Base-by-base conservation (phyloP, 30 jellyfish, hydroid and myxozoan genomes). In the Aurelia sp. region DNA sequence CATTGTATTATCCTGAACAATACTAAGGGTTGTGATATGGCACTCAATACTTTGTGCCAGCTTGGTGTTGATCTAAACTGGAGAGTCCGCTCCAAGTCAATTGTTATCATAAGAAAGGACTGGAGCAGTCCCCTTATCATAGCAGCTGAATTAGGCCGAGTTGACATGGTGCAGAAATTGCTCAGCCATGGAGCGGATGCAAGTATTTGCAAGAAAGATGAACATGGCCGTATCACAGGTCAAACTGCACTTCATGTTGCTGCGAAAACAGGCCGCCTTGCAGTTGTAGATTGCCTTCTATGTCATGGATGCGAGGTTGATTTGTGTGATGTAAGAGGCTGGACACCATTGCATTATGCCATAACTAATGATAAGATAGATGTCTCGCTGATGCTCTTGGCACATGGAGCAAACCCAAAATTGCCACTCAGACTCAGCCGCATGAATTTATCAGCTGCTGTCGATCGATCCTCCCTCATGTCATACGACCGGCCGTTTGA, bases 381-480 rank as follows among this genome's bases (percentile, higher is more conserved):
- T 33, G 18, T 72, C n/a, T 9, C 69, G 4, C 5, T 53, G 50
- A 40, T 40, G 68, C 68, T 72, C 9, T 8, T 72, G 20, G 83
- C 50, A 65, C 30, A 15, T 72, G 83, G 69, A 40, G 83, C 83
- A 10, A 47, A 72, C 55, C 83, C 83, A 21, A 50, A n/a, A 12
- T 15, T 40, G 8, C 19, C 21, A 11, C 40, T 47, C 19, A 33
- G 44, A 12, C 17, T 72, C 62, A 48, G 22, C 19, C 52, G 62
- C 47, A 18, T 10, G 16, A 66, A 72, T 18, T 3, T 72, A 20
- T 11, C 83, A 47, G 40, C 68, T 35, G 40, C 68, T 35, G 83
- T 3, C 4, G 83, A 9, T 44, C 67, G 83, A 50, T 37, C 21
- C 19, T 72, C 83, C 15, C n/a, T 72, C 18, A 13, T 12, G 23